phyloP scores from a whole-genome alignment of 92 coral and sea anemone species.

The Porites lobata region DNA sequence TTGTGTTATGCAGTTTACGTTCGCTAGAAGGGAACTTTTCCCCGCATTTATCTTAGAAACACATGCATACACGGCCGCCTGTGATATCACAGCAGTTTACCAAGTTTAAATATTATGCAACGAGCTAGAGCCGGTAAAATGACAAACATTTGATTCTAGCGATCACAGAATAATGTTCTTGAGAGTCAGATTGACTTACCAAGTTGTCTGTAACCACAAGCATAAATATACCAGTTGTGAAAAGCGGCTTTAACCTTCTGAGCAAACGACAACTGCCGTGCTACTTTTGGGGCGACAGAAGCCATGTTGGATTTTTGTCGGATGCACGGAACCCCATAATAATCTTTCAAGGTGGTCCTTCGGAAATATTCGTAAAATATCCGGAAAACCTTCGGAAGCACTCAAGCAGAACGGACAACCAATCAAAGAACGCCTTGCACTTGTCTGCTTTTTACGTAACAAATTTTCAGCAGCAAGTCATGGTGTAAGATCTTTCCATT shows the following conservation, averaged over 20 bases:
- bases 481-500: conserved; percentile 71
- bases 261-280: conserved; percentile 82
- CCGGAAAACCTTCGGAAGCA: conserved; percentile 44
- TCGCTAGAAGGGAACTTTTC: no score
- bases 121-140: background rate
- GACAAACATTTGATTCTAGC: no score
- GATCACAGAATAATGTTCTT: background rate
- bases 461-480: conserved; percentile 77
- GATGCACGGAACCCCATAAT: conserved; percentile 52
- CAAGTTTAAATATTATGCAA: background rate
- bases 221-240: conserved; percentile 93
- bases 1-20: no score
- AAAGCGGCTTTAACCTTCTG: conserved; percentile 88
- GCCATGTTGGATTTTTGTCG: conserved; percentile 85
- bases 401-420: conserved; percentile 54
- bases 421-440: conserved; percentile 73
- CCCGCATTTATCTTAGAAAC: no score
- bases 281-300: conserved; percentile 86
- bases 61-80: no score
- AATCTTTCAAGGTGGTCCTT: conserved; percentile 11
- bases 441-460: conserved; percentile 35
- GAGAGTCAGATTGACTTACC: conserved; percentile 60
- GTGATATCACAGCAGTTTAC: no score
- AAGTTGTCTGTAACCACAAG: conserved; percentile 98
- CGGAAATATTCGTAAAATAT: conserved; percentile 37